phyloP scores from a whole-genome alignment of 2,113 vertebrate species.

The Rhineura floridana region DNA sequence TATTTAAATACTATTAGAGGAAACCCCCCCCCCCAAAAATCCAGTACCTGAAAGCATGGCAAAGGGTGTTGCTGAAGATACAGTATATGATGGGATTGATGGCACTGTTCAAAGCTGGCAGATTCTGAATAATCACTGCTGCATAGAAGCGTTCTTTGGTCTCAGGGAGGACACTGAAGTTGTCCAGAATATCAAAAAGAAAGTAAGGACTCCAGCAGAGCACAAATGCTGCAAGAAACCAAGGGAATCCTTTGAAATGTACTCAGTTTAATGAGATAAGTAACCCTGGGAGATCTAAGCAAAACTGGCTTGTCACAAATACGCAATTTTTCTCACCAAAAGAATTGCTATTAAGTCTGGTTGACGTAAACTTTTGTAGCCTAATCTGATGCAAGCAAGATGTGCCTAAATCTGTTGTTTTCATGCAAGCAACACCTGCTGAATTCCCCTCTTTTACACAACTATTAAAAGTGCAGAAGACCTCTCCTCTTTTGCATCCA shows the following conservation, averaged over 20 bases:
- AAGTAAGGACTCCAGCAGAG: conserved; percentile 84
- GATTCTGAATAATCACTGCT: conserved; percentile 81
- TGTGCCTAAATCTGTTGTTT: background rate
- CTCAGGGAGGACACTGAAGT: conserved; percentile 80
- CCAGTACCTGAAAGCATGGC: conserved; percentile 64
- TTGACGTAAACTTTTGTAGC: background rate
- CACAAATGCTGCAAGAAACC: conserved; percentile 65
- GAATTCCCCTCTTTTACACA: background rate
- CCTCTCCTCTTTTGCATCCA: no score
- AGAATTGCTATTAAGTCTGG: background rate
- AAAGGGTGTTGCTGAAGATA: conserved; percentile 71
- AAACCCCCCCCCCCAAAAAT: background rate
- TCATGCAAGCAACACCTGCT: background rate
- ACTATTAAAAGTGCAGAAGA: background rate
- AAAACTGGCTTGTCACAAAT: background rate
- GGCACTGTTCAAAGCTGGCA: conserved; percentile 80
- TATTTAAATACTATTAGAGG: background rate
- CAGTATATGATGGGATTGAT: conserved; percentile 82
- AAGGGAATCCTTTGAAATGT: conserved; percentile 18
- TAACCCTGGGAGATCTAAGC: conserved; percentile 22
- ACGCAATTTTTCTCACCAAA: background rate
- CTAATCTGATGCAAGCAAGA: background rate
- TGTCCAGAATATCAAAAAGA: conserved; percentile 83
- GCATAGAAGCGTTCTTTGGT: conserved; percentile 78
- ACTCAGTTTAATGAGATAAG: conserved; percentile 3